Evolutionary conservation across 2,113 vertebrate genomes (phyloP).

Genomic region (Microtus oregoni): DNA sequence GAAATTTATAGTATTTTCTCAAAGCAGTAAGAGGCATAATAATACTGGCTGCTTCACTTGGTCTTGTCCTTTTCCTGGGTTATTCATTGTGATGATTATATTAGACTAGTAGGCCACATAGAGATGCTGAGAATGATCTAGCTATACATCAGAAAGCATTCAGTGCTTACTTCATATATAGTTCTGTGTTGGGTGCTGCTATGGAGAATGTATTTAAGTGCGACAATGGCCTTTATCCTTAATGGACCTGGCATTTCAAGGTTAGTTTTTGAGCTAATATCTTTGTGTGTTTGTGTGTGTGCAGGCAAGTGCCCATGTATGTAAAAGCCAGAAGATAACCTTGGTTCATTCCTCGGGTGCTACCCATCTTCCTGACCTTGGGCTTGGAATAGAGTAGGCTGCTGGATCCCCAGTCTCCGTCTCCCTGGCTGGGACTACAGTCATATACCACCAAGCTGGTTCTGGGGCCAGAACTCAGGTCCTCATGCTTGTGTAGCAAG

Average conservation of each 20-base stretch:
- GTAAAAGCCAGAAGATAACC: background rate
- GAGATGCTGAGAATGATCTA: background rate
- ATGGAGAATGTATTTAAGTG: slow-evolving; percentile 45
- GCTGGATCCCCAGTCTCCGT: background rate
- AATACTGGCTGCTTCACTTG: slow-evolving; percentile 29
- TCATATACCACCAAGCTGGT: too few relatives aligned
- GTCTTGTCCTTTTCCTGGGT: slow-evolving; percentile 38
- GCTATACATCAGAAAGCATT: slow-evolving; percentile 38
- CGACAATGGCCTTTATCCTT: background rate
- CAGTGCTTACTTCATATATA: slow-evolving; percentile 40
- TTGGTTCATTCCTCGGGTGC: background rate
- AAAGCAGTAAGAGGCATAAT: background rate
- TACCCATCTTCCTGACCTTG: background rate
- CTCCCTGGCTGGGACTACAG: background rate
- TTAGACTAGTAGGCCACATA: slow-evolving; percentile 32
- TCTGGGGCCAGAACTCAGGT: background rate
- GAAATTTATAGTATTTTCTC: background rate
- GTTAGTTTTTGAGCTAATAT: slow-evolving; percentile 47
- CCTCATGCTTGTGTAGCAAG: background rate
- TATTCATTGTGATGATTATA: slow-evolving; percentile 36
- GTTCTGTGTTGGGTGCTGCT: slow-evolving; percentile 43
- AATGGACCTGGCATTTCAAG: slow-evolving; percentile 48
- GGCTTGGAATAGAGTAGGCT: background rate
- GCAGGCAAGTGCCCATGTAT: background rate
- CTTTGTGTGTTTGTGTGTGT: background rate